Base-by-base conservation (phyloP, 2,113 vertebrate species). In the Sylvilagus bachmani region DNA sequence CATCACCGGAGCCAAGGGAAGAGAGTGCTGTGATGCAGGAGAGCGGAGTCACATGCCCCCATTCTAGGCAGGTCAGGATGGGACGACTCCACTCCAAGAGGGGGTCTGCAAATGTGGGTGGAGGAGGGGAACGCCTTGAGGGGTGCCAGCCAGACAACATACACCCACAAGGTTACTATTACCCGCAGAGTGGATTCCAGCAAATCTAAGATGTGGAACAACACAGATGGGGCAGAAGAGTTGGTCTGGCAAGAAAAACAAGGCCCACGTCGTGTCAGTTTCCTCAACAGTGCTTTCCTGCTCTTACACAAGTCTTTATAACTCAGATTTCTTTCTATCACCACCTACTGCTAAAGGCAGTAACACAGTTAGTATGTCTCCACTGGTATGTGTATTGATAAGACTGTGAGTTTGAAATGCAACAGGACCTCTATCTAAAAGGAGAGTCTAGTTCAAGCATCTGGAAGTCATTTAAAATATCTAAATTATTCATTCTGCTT, bases 401-500 rank as follows among this genome's bases (percentile, higher is more conserved):
- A 86, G 25, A 81, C 31, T 44, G 62, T 14, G n/a, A 80, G 11
- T 74, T 91, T 91, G 70, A 70, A 96, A 83, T 36, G 36, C 69
- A 83, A 70, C 44, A 91, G 29, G 13, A 88, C 89, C 93, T 94
- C 89, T n/a, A 80, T 44, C 51, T 92, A 83, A 94, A 87, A 94
- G 58, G 31, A 74, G 69, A 75, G 66, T 71, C 84, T 96, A n/a
- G 70, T 96, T 81, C 79, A 94, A 93, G 89, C 94, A 96, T 77
- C 95, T 96, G 93, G 38, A 94, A 96, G 51, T 96, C 67, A 94
- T 95, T 86, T 91, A 86, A 93, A 92, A 53, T 89, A 91, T 27
- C 86, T 70, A 93, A 81, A 95, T 95, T 89, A 93, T 84, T 95
- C 69, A 93, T 85, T 93, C 73, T 62, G 78, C 58, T 67, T 96